Conservation (phyloP, 1,140 invertebrate genomes). For the Pemphigus obesinymphae region DNA sequence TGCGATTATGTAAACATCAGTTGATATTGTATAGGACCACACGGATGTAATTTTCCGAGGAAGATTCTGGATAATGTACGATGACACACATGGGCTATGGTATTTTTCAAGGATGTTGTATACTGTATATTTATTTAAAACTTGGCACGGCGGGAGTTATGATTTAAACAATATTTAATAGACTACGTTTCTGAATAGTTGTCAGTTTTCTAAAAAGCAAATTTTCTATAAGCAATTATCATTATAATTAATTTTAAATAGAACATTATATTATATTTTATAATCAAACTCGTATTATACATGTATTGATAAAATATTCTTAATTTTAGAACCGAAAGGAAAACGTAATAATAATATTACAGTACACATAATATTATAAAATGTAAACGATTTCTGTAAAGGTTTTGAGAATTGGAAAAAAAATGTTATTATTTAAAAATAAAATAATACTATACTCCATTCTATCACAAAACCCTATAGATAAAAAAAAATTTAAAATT, state of each 20-base stretch:
- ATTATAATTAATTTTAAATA: no score
- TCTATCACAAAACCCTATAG: not conserved
- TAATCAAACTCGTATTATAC: no score
- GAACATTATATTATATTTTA: no score
- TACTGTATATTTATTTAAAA: no score
- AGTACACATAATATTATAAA: not conserved
- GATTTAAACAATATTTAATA: no score
- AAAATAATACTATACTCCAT: not conserved
- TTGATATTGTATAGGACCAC: not conserved
- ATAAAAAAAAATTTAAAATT: slow-evolving; percentile 12
- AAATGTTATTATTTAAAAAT: slow-evolving; percentile 5
- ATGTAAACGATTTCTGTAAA: not conserved
- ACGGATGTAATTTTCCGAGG: not conserved
- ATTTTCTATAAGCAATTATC: no score
- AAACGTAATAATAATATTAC: not conserved
- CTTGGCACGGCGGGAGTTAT: no score
- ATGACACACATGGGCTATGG: no score
- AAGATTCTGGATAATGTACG: not conserved
- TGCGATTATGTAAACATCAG: not conserved
- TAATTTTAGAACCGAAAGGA: not conserved
- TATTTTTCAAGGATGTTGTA: no score
- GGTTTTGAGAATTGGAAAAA: not conserved
- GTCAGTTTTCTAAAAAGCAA: no score
- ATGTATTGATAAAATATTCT: not conserved
- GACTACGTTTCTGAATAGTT: no score